Percentiles rank a stretch among this genome's conserved stretches.
These are phyloP conservation scores for Choloepus hoffmanni DNA, from an alignment of 2,113 vertebrate species.

Conservation along the genomic window DNA sequence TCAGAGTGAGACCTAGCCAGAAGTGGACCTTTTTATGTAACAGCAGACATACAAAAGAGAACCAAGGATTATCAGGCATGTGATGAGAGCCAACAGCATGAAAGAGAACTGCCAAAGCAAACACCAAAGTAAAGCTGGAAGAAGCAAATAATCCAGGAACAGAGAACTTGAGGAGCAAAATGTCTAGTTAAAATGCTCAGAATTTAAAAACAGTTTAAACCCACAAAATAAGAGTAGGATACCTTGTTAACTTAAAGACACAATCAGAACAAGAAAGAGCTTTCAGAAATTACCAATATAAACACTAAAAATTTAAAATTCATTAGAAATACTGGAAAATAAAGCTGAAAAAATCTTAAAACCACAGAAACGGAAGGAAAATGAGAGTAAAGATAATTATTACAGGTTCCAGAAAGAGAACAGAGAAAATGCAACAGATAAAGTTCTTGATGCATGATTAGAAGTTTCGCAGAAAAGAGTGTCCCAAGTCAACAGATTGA, in stretches of 20 bases:
- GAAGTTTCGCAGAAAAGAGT: background rate
- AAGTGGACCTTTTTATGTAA: background rate
- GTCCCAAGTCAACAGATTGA: background rate
- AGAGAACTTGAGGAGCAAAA: background rate
- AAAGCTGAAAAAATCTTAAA: background rate
- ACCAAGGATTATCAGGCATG: background rate
- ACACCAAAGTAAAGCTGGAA: background rate
- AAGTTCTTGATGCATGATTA: accelerated
- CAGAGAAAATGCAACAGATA: background rate
- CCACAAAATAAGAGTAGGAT: background rate
- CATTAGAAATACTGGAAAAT: background rate
- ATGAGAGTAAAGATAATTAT: background rate
- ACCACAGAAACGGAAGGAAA: background rate
- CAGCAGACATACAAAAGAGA: background rate
- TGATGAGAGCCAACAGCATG: background rate
- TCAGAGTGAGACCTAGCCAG: background rate
- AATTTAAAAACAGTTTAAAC: background rate
- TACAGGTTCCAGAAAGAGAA: background rate
- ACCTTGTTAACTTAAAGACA: background rate
- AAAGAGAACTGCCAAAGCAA: background rate
- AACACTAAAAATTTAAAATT: background rate
- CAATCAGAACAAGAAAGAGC: background rate
- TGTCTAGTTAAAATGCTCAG: background rate
- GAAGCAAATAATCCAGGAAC: background rate
- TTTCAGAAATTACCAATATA: background rate